Conservation (phyloP, 2,888 invertebrate genomes). For the Spodoptera picta region DNA sequence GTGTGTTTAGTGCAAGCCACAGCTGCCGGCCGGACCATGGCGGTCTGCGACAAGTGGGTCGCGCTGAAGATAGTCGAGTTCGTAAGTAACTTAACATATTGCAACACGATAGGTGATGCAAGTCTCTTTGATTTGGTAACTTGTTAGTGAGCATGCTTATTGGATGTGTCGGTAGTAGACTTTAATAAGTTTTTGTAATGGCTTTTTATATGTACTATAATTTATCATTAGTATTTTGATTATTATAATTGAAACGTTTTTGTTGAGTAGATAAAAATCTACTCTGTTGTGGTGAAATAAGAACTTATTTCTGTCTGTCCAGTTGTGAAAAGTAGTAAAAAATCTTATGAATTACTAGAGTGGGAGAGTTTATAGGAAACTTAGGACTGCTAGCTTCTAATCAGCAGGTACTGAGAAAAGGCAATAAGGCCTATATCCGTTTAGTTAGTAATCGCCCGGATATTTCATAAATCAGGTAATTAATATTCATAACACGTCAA, state of each 20-base stretch:
- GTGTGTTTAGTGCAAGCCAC: conserved; percentile 42
- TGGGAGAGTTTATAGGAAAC: background rate
- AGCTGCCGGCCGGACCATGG: conserved; percentile 70
- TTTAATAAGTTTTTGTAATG: too few relatives aligned
- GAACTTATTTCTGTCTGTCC: background rate
- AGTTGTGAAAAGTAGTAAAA: background rate
- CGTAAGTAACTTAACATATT: conserved; percentile 75
- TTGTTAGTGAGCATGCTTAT: conserved; percentile 39
- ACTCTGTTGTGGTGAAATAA: conserved; percentile 5
- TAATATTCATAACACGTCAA: conserved; percentile 12
- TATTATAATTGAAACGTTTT: conserved; percentile 2
- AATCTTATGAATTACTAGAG: too few relatives aligned
- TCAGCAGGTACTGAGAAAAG: too few relatives aligned
- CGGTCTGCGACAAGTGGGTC: conserved; percentile 88
- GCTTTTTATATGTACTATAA: too few relatives aligned
- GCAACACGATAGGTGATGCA: conserved; percentile 59
- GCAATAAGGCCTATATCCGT: too few relatives aligned
- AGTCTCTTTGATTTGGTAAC: conserved; percentile 54
- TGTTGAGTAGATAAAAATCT: conserved; percentile 8
- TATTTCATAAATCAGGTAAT: background rate
- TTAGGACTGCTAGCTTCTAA: too few relatives aligned
- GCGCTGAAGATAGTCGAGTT: conserved; percentile 87
- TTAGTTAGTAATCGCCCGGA: too few relatives aligned
- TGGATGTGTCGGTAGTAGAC: conserved; percentile 1
- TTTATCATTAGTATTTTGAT: too few relatives aligned